Base-by-base conservation (phyloP, 2,113 vertebrate genomes). In the Nibea coibor region DNA sequence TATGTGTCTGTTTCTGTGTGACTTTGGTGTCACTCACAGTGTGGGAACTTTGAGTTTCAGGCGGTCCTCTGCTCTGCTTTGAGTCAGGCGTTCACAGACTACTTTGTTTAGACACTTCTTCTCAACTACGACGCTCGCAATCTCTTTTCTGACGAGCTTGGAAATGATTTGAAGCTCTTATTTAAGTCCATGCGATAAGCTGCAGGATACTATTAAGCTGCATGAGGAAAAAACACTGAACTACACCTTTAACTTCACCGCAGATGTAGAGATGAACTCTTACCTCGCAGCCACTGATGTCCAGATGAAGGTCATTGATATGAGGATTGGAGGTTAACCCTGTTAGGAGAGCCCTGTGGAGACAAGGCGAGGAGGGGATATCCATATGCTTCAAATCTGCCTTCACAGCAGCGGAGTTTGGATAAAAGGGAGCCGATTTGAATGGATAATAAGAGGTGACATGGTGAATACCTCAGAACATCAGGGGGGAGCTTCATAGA, bases 221-320 rank as follows among this genome's bases (percentile, higher is more conserved):
- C 31, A 50, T 45, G 5, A 53, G 22, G 26, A 47, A 3, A 39
- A 53, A 26, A 62, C 4, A 48, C 26, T 0, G 0, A 72, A 6
- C 62, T 24, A 7, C 15, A 12, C 31, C 65, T 87, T 67, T 59
- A 47, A 54, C 48, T n/a, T 66, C 1, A 15, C 4, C 5, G 24
- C n/a, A 66, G 75, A 57, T n/a, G 26, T 11, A 19, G 22, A 63
- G 31, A 35, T 50, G 57, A 70, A 35, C n/a, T 62, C 58, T 78
- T 91, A 97, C 96, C 94, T 97, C 96, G 84, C 96, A 97, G 88
- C 96, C 80, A 72, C 96, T 96, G 87, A 97, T 92, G 84, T 97
- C 96, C 82, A 97, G 92, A 75, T 96, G 95, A 72, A 97, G 92
- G 47, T 96, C 95, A 5, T 90, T 95, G 89, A 97, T 95, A 82